phyloP scores from a whole-genome alignment of 1,140 invertebrate genomes.

The Luehdorfia chinensis region DNA sequence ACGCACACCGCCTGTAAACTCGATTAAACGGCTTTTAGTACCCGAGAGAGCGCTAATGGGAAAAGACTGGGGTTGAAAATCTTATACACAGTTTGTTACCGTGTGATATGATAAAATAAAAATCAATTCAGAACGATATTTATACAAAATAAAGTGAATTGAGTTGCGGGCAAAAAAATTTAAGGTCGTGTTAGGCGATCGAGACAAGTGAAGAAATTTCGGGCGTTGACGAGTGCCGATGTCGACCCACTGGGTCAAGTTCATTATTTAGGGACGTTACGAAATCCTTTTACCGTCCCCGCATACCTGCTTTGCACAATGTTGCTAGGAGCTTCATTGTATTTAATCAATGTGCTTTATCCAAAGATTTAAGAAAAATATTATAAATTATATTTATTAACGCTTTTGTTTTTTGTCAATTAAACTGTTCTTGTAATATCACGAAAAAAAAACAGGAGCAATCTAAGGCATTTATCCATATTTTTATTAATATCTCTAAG shows the following conservation, averaged over 20 bases:
- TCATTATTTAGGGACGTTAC: slow-evolving; percentile 33
- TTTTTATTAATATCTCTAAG: too few relatives aligned
- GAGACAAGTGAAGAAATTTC: slow-evolving; percentile 29
- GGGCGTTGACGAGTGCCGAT: slow-evolving; percentile 20
- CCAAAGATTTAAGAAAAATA: too few relatives aligned
- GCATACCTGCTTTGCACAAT: slow-evolving; percentile 12
- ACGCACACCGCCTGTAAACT: slow-evolving; percentile 27
- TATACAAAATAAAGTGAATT: too few relatives aligned
- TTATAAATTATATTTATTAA: too few relatives aligned
- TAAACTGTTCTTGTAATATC: too few relatives aligned
- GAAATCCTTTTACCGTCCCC: slow-evolving; percentile 6
- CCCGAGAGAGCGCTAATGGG: slow-evolving; percentile 6
- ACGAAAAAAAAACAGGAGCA: too few relatives aligned
- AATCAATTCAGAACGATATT: too few relatives aligned
- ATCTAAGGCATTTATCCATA: too few relatives aligned
- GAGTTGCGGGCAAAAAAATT: slow-evolving; percentile 19
- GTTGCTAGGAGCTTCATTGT: slow-evolving; percentile 4
- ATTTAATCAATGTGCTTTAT: too few relatives aligned
- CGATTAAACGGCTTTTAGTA: slow-evolving; percentile 33
- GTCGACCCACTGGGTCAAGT: slow-evolving; percentile 45
- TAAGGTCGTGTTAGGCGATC: slow-evolving; percentile 27
- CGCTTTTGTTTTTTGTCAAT: too few relatives aligned
- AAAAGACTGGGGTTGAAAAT: slow-evolving; percentile 12
- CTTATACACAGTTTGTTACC: slow-evolving; percentile 1
- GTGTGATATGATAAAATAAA: slow-evolving; percentile 2